Percentiles rank a stretch among this genome's conserved stretches.
phyloP scores from a whole-genome alignment of 2,888 invertebrate genomes.

The Eupithecia subumbrata region DNA sequence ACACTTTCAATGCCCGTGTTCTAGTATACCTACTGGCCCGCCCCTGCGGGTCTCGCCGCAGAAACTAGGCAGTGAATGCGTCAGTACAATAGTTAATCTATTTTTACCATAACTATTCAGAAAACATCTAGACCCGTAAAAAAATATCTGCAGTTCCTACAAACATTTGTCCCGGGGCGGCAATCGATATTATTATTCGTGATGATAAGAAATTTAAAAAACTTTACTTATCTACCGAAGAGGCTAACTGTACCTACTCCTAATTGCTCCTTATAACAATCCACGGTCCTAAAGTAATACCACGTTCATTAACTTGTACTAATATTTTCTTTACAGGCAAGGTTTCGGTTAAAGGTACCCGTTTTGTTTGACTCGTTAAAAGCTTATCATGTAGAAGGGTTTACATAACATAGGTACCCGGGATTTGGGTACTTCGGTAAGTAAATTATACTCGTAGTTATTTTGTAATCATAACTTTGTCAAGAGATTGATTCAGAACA shows the following conservation, averaged over 20 bases:
- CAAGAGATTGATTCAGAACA: no score
- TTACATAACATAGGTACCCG: not conserved
- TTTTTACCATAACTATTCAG: no score
- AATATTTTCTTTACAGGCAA: constrained; percentile 54
- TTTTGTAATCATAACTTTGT: not conserved
- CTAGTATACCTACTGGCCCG: no score
- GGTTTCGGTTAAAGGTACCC: constrained; percentile 47
- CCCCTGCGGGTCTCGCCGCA: no score
- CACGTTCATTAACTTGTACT: constrained; percentile 54
- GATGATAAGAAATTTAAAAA: not conserved
- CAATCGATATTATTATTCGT: no score
- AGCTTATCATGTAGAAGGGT: not conserved
- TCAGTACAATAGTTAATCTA: no score
- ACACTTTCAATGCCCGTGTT: no score
- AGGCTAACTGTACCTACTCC: not conserved
- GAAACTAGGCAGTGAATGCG: no score
- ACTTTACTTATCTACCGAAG: not conserved
- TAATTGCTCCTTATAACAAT: constrained; percentile 46
- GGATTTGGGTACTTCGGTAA: not conserved
- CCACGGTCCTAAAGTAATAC: constrained; percentile 50
- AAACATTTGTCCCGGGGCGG: no score
- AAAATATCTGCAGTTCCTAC: no score
- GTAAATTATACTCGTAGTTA: not conserved
- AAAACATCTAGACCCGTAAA: no score
- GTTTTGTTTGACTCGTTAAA: constrained; percentile 56